Evolutionary conservation across 2,113 vertebrate genomes (phyloP).

Genomic region (Natator depressus): DNA sequence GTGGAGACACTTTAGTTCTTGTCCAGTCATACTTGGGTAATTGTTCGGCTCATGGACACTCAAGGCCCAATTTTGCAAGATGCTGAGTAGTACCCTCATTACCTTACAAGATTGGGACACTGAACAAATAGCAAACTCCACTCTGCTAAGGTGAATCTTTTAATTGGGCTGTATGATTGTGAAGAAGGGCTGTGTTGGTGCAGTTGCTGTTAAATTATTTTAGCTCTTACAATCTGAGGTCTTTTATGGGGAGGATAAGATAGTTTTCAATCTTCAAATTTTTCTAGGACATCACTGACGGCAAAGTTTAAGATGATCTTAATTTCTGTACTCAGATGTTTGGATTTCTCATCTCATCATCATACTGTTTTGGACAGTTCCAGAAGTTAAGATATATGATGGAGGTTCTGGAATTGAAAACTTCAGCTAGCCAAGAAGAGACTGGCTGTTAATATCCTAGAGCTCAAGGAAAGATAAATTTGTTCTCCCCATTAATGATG

Average conservation of each 20-base stretch:
- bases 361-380: not conserved
- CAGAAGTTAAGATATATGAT: not conserved
- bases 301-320: not conserved
- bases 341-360: not conserved
- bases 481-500: accelerated
- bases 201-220: not conserved
- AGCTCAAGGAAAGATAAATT: not conserved
- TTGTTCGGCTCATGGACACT: not conserved
- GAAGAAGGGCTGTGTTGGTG: constrained; percentile 9
- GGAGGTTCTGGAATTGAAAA: not conserved
- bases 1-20: not conserved
- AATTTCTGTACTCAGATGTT: not conserved
- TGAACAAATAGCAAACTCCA: not conserved
- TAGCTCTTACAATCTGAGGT: not conserved
- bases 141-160: not conserved
- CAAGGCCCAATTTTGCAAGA: not conserved
- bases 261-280: not conserved
- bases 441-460: not conserved
- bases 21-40: not conserved
- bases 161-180: constrained; percentile 11
- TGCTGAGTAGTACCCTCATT: not conserved
- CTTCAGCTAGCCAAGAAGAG: not conserved
- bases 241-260: not conserved
- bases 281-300: not conserved
- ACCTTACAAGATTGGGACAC: not conserved